Evolutionary conservation across 2,888 invertebrate species (phyloP), one percentile per base, ranked within the genome.

Genomic region (Pseudococcus jackbeardsleyi): DNA sequence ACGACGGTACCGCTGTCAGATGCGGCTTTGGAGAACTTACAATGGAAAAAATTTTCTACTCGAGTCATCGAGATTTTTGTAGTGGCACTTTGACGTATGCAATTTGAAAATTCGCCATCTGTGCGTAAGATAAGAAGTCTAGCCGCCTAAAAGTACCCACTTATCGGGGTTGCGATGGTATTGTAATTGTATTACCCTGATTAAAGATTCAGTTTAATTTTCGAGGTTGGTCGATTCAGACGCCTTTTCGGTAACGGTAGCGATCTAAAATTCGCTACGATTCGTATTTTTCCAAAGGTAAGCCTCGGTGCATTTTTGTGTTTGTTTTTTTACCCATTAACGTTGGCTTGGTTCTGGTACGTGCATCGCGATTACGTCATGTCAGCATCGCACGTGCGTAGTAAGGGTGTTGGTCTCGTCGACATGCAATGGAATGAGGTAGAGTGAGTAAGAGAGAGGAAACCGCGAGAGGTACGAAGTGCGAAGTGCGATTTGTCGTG

Each of bases 141-240:
- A 46, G 79, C 79, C 79, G 33, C 7, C 17, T 19, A 11, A 82
- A 46, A 82, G 77, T 46, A 82, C 46, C 79, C 42, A 42, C 46
- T 82, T 19, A 46, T 12, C 46, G 17, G 19, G 79, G 79, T 17
- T 17, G 33, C 17, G 9, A 42, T 42, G 42, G 42, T 42, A 79
- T 12, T 22, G 19, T 68, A 19, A 33, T 15, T 17, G n/a, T 9
- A 33, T 6, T 8, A 42, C 42, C 42, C 8, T 8, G 42, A 19
- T 9, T n/a, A 42, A 42, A 82, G 19, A 46, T 82, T 82, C 79
- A 82, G 79, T 82, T 82, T 82, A 33, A 82, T 17, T 82, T 46
- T 42, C 12, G 79, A 82, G 79, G 79, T 82, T 46, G 79, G 12
- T 46, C 42, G 39, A 46, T 2, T 46, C n/a, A 82, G 79, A 82